Conservation (phyloP, 2,113 vertebrate species). For the Trochalopteron elliotii region DNA sequence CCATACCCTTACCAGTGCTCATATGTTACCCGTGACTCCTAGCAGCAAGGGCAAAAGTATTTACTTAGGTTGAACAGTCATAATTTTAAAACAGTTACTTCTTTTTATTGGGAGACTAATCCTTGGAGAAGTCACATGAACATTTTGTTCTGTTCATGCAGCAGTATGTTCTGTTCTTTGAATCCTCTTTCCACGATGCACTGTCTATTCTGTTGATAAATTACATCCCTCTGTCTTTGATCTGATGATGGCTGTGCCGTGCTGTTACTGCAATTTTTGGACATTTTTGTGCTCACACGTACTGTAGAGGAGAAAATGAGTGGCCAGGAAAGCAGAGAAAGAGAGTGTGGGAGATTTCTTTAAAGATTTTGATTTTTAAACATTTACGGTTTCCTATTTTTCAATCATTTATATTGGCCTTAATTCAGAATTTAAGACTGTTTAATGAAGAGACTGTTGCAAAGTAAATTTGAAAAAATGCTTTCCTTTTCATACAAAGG, state of each 20-base stretch:
- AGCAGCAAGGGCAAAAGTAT: neutral
- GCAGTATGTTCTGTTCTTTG: neutral
- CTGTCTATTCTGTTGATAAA: neutral
- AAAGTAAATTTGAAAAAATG: constrained; percentile 24
- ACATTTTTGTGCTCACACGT: neutral
- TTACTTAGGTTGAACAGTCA: neutral
- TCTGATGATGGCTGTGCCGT: neutral
- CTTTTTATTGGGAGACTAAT: neutral
- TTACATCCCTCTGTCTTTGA: neutral
- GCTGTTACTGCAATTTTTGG: neutral
- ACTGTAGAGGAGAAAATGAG: neutral
- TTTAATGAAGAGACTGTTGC: neutral
- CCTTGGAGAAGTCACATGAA: neutral
- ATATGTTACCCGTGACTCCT: neutral
- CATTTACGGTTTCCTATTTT: neutral
- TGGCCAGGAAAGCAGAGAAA: neutral
- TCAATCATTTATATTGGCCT: neutral
- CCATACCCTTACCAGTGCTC: neutral
- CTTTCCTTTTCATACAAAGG: neutral
- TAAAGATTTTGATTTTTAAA: neutral
- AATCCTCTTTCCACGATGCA: neutral
- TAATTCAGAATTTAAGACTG: neutral
- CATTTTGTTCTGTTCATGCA: neutral
- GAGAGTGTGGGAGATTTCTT: neutral
- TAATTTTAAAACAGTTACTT: neutral